Base-by-base conservation (phyloP, 1,140 invertebrate genomes). In the Leptoteleia sp. region DNA sequence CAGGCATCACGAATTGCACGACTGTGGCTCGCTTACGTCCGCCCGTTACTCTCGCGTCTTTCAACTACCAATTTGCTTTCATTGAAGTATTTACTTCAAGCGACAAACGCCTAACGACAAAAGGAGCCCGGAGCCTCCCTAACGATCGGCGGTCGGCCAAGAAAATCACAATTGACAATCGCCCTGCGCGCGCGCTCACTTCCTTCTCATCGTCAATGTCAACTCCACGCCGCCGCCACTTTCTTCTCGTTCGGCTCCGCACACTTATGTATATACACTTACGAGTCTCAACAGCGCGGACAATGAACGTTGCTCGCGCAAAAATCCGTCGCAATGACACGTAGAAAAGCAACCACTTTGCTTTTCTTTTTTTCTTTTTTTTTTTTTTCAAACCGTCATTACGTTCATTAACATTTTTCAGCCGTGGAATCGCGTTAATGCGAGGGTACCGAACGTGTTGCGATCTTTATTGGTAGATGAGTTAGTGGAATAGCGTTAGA, bases 61-160 rank as follows among this genome's bases (percentile, higher is more conserved):
- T 71, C 22, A 71, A 52, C 43, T 45, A 33, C 22, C 67, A 71
- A 71, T 71, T 61, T 59, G 67, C 35, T 70, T 57, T 70, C 50
- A 59, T 70, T 70, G 45, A 59, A 59, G 52, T 50, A 54, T 71
- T 61, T 52, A 52, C 13, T 43, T n/a, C 17, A 37, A 55, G 37
- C 15, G 35, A 61, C 45, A 27, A 43, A 54, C 29, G 43, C 33
- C 67, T 17, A 35, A 61, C 31, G 42, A 68, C 43, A 43, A 31
- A 50, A 64, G 52, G 43, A 54, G 13, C 35, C 29, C 3, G 19
- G n/a, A 8, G n/a, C n/a, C n/a, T 2, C 42, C 16, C 31, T 55
- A 55, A 55, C 31, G 33, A 52, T 43, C 16, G 55, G 54, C 54
- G 11, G 15, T 48, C 38, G n/a, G 1, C 12, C 31, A 38, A 68